Percentiles rank a stretch among this genome's conserved stretches.
Conservation (phyloP, 2,888 invertebrate genomes). For the Ashinkailepas kermadecensis region DNA sequence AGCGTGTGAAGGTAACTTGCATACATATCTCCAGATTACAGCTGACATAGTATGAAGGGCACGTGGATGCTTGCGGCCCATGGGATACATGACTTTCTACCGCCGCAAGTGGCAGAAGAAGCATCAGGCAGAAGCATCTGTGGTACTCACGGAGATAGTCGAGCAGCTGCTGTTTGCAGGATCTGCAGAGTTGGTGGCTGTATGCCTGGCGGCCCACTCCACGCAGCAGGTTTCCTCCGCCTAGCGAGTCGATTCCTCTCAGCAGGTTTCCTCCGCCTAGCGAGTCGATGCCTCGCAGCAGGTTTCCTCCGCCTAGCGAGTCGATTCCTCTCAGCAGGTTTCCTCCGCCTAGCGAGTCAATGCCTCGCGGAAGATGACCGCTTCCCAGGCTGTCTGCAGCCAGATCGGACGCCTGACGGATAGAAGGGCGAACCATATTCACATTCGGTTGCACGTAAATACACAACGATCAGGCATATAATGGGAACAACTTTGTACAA, state of each 20-base stretch:
- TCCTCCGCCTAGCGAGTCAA: constrained; percentile 44
- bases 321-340: constrained; percentile 42
- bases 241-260: constrained; percentile 47
- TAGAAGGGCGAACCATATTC: too few species aligned
- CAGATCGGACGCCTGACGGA: neutral
- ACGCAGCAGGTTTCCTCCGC: constrained; percentile 48
- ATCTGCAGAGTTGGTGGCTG: neutral
- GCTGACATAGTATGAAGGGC: too few species aligned
- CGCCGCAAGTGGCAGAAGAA: too few species aligned
- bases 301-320: constrained; percentile 39
- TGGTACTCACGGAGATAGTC: neutral
- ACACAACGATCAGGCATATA: too few species aligned
- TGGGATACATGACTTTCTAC: too few species aligned
- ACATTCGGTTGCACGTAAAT: too few species aligned
- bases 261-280: constrained; percentile 35
- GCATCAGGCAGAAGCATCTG: too few species aligned
- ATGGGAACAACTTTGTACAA: too few species aligned
- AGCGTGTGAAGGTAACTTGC: too few species aligned
- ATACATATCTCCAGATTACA: too few species aligned
- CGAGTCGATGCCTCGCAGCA: constrained; percentile 44
- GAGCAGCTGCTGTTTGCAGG: neutral
- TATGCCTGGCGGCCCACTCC: too few species aligned
- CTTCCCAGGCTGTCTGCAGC: neutral
- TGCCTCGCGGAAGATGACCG: constrained; percentile 37
- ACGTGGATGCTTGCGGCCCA: too few species aligned